Evolutionary conservation across 53 echinoderm and acorn worm species (phyloP), one percentile per base, ranked within the genome.

Genomic region (Glandiceps talaboti): DNA sequence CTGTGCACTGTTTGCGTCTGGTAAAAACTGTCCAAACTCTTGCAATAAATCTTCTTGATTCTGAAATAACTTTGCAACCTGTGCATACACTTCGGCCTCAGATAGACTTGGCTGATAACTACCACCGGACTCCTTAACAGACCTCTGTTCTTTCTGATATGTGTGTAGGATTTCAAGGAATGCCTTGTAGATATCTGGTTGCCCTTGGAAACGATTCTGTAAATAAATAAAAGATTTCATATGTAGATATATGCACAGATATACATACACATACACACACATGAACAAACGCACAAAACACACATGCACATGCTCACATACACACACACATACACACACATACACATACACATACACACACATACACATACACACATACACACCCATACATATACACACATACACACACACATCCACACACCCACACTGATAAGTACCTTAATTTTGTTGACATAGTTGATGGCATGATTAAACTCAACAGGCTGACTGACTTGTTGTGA

Each of bases 391-490:
- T n/a, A n/a, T n/a, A n/a, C n/a, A n/a, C n/a, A n/a, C n/a, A n/a
- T n/a, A n/a, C n/a, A n/a, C n/a, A n/a, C n/a, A n/a, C n/a, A n/a
- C n/a, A n/a, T n/a, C n/a, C n/a, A n/a, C n/a, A n/a, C n/a, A n/a
- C n/a, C n/a, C n/a, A n/a, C n/a, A n/a, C n/a, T n/a, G n/a, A n/a
- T n/a, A n/a, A n/a, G 74, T 81, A 92, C 99, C 88, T 97, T 97
- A 76, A 97, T 97, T 84, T 97, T 97, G 77, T 97, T 97, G 83
- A 97, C 99, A 73, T 97, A 97, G 79, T 93, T 97, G 79, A 97
- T 97, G 30, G 99, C 99, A 81, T 97, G 99, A 81, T 97, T 97
- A 84, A 97, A 97, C 78, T 97, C 99, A 75, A 97, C 99, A n/a
- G 99, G 99, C 81, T 97, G 99, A 33, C 91, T 88, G 1, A 89